These are phyloP conservation scores for Sminthurinus aureus DNA, from an alignment of 2,888 invertebrate species.

Conservation along the genomic window DNA sequence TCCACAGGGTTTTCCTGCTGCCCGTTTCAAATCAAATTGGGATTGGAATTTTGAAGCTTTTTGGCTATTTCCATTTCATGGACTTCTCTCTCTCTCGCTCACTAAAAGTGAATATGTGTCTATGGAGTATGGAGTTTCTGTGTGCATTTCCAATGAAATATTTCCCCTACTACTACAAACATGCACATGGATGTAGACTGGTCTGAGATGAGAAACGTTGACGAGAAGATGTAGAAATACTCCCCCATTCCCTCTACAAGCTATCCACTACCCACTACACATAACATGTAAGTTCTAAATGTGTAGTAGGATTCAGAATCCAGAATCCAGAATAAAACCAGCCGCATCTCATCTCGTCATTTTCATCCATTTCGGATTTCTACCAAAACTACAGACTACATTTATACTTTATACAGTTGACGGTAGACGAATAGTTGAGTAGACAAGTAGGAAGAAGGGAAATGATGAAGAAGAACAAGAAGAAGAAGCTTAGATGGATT, in stretches of 20 bases:
- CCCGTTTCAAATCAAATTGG: not conserved
- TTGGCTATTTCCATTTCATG: not conserved
- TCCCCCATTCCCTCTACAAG: not conserved
- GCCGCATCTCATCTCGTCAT: slow-evolving; percentile 31
- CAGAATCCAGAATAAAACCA: not conserved
- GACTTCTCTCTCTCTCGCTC: not conserved
- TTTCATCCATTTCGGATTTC: slow-evolving; percentile 22
- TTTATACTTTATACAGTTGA: not conserved
- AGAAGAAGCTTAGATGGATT: not conserved
- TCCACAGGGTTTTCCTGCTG: not conserved
- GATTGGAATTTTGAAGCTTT: not conserved
- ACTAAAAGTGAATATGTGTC: not conserved
- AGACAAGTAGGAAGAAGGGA: not conserved
- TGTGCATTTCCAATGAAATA: not conserved
- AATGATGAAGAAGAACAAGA: not conserved
- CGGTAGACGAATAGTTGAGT: not conserved
- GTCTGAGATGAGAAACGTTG: not conserved
- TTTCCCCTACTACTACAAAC: not conserved
- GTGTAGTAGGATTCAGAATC: not conserved
- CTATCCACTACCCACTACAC: not conserved
- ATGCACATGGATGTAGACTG: not conserved
- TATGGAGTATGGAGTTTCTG: not conserved
- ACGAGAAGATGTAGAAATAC: not conserved
- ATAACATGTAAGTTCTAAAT: too few relatives aligned
- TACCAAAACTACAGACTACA: slow-evolving; percentile 1